Percentiles rank a stretch among this genome's conserved stretches.
Evolutionary conservation across 1,140 invertebrate species (phyloP).

Genomic region (Drosophila tristis): DNA sequence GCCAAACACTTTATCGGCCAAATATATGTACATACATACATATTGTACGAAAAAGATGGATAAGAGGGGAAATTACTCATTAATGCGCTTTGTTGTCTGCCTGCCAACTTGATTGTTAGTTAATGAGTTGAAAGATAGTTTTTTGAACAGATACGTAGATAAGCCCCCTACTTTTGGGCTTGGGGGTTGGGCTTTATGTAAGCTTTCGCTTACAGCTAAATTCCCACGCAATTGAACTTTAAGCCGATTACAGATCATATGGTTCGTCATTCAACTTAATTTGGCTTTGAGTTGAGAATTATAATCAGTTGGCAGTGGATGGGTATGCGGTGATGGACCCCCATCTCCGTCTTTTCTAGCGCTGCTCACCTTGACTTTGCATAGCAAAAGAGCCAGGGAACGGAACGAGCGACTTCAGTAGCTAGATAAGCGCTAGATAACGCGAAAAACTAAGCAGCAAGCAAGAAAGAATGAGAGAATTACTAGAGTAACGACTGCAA

Average conservation of each 20-base stretch:
- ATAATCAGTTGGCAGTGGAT: slow-evolving; percentile 71
- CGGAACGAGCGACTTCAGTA: slow-evolving; percentile 36
- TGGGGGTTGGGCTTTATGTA: slow-evolving; percentile 52
- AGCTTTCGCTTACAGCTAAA: slow-evolving; percentile 18
- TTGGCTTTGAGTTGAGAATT: slow-evolving; percentile 69
- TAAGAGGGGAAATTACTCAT: slow-evolving; percentile 61
- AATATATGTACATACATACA: slow-evolving; percentile 30
- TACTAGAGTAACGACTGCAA: slow-evolving; percentile 22
- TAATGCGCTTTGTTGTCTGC: slow-evolving; percentile 64
- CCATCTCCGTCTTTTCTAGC: slow-evolving; percentile 18
- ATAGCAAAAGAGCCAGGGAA: slow-evolving; percentile 27
- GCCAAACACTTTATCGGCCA: slow-evolving; percentile 54
- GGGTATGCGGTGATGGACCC: slow-evolving; percentile 36
- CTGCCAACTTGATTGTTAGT: slow-evolving; percentile 64
- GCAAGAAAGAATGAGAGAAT: slow-evolving; percentile 22
- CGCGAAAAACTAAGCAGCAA: slow-evolving; percentile 52
- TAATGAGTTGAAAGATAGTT: slow-evolving; percentile 58
- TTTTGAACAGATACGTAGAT: slow-evolving; percentile 16
- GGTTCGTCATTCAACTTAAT: slow-evolving; percentile 58
- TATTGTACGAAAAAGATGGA: slow-evolving; percentile 25
- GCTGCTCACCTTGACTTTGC: slow-evolving; percentile 74
- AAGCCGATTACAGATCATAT: slow-evolving; percentile 61
- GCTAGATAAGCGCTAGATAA: slow-evolving; percentile 75
- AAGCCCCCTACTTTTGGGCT: background rate
- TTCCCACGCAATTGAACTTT: slow-evolving; percentile 70